A percentile compares a stretch with the other conserved stretches of the same genome.
phyloP scores from a whole-genome alignment of 1,140 invertebrate species.

The Drosophila ogumai region DNA sequence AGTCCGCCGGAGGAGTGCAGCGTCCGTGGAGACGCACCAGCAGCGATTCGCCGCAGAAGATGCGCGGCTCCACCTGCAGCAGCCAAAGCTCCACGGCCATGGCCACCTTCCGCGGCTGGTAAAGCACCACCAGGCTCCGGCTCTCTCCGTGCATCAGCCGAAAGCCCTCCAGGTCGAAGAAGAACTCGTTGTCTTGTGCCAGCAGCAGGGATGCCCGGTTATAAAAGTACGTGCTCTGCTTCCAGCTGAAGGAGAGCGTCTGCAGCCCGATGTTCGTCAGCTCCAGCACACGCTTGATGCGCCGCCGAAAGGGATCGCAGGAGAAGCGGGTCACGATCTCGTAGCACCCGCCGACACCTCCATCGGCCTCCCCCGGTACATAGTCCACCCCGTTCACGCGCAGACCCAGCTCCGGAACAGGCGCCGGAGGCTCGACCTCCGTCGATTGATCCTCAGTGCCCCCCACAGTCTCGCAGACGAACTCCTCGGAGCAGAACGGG shows the following conservation, averaged over 20 bases:
- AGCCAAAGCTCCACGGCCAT: constrained; percentile 66
- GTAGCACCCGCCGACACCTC: constrained; percentile 34
- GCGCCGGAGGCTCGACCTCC: background rate
- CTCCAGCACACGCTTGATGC: constrained; percentile 40
- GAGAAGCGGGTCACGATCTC: constrained; percentile 49
- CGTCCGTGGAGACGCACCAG: constrained; percentile 56
- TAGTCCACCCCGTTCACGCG: constrained; percentile 53
- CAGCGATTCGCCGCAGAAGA: constrained; percentile 65
- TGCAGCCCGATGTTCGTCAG: constrained; percentile 68
- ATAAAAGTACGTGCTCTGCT: constrained; percentile 64
- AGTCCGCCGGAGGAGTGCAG: constrained; percentile 62
- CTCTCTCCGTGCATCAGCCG: constrained; percentile 49
- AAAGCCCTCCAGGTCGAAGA: constrained; percentile 59
- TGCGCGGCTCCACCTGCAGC: constrained; percentile 57
- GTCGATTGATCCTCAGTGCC: background rate
- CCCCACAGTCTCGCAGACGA: background rate
- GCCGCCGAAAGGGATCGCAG: constrained; percentile 54
- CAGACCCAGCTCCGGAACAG: constrained; percentile 35
- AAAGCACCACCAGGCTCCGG: constrained; percentile 51
- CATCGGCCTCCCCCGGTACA: constrained; percentile 1
- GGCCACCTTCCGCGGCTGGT: constrained; percentile 66
- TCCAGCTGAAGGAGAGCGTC: constrained; percentile 62
- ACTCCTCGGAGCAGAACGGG: constrained; percentile 20
- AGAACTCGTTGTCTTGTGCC: constrained; percentile 70
- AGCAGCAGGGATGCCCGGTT: constrained; percentile 54